A percentile compares a stretch with the other conserved stretches of the same genome.
Conservation (phyloP, 1,140 invertebrate genomes). For the Zaprionus gabonicus region DNA sequence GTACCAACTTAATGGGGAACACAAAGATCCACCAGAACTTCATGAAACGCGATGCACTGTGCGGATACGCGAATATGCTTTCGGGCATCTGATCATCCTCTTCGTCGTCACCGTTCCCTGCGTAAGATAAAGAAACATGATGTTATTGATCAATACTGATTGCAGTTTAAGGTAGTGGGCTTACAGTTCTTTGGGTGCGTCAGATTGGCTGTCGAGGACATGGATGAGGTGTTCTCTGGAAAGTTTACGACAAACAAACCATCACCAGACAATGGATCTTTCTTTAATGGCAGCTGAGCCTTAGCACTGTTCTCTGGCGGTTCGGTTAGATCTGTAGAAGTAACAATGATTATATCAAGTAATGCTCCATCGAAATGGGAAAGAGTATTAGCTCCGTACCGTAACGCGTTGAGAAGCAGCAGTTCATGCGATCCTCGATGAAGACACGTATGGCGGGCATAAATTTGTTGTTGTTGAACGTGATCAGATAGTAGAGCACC, state of each 20-base stretch:
- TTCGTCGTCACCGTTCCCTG: constrained; percentile 70
- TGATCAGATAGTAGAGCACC: constrained; percentile 88
- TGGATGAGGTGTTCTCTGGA: constrained; percentile 78
- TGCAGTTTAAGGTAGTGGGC: not conserved
- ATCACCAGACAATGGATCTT: constrained; percentile 77
- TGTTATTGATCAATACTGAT: constrained; percentile 2
- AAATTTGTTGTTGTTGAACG: constrained; percentile 86
- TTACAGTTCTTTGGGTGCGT: constrained; percentile 78
- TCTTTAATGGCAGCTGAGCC: constrained; percentile 76
- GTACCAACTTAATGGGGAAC: constrained; percentile 89
- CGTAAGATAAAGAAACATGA: not conserved
- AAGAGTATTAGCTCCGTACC: constrained; percentile 44
- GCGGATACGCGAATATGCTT: constrained; percentile 67
- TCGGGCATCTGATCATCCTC: constrained; percentile 50
- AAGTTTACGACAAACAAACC: constrained; percentile 78
- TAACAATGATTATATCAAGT: not conserved
- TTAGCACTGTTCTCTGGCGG: constrained; percentile 84
- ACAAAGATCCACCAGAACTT: constrained; percentile 90
- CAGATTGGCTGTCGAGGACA: constrained; percentile 76
- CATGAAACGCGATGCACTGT: constrained; percentile 61
- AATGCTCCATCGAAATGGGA: not conserved
- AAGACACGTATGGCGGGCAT: constrained; percentile 78
- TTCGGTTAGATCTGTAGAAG: constrained; percentile 67
- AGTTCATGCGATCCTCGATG: constrained; percentile 82
- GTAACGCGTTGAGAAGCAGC: constrained; percentile 80